Evolutionary conservation across 1,140 invertebrate genomes (phyloP).

Genomic region (Planococcus citri): DNA sequence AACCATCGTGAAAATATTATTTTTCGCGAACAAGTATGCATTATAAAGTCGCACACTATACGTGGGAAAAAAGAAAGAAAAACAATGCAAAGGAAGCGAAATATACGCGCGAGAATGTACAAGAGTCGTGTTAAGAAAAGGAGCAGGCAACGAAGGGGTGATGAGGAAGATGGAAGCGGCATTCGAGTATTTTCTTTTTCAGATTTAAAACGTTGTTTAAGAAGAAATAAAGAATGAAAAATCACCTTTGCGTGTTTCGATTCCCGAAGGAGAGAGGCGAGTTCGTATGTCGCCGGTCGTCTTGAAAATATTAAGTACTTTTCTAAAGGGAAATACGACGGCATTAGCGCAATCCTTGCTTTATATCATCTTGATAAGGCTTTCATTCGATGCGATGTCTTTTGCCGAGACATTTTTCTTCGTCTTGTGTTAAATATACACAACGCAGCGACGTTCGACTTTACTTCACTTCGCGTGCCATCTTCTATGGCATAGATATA

Average conservation of each 20-base stretch:
- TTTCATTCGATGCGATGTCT: conserved; percentile 2
- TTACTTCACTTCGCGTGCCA: neutral
- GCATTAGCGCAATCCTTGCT: conserved; percentile 5
- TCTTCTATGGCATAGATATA: no score
- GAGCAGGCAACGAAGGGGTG: neutral
- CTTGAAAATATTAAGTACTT: conserved; percentile 4
- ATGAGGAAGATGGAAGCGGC: neutral
- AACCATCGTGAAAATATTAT: no score
- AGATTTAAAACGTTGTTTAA: neutral
- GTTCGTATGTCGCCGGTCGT: conserved; percentile 5
- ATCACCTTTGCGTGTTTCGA: conserved; percentile 6
- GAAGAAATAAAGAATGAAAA: conserved; percentile 8
- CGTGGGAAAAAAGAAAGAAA: no score
- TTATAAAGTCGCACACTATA: no score
- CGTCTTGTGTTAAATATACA: neutral
- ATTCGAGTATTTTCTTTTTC: neutral
- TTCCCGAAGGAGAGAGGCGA: neutral
- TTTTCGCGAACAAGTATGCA: no score
- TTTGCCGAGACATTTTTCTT: neutral
- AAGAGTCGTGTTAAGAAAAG: no score
- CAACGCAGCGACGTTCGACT: neutral
- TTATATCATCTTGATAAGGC: conserved; percentile 7
- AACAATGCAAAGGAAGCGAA: no score
- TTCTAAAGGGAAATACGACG: conserved; percentile 2
- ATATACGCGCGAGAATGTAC: no score